Conservation (phyloP, 1,140 invertebrate species). For the Holotrichia oblita region DNA sequence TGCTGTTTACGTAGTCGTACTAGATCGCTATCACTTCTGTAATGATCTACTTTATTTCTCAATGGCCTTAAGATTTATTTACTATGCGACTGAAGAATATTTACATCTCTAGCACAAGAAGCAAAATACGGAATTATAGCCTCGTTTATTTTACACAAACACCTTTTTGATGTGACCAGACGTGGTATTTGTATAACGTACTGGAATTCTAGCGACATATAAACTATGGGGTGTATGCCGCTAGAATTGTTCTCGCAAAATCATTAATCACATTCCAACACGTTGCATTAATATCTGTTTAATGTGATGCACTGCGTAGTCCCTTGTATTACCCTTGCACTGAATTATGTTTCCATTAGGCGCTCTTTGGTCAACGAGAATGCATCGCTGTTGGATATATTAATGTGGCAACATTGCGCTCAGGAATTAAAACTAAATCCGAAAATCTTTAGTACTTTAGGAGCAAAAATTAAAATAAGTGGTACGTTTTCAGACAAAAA, state of each 20-base stretch:
- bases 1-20: not conserved
- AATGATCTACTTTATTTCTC: not conserved
- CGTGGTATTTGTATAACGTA: too few species aligned
- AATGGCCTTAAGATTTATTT: not conserved
- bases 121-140: too few species aligned
- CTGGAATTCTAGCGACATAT: too few species aligned
- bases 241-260: not conserved
- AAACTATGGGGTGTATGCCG: not conserved
- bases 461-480: too few species aligned
- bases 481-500: too few species aligned
- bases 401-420: too few species aligned
- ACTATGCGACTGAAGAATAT: not conserved
- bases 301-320: not conserved
- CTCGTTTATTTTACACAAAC: too few species aligned
- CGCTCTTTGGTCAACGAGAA: not conserved
- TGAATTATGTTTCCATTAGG: constrained; percentile 4
- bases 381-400: too few species aligned
- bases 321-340: not conserved
- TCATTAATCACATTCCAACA: not conserved
- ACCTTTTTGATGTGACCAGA: too few species aligned
- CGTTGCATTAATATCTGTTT: not conserved
- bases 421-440: too few species aligned
- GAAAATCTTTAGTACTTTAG: too few species aligned
- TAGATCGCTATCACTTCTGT: not conserved
- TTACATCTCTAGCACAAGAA: too few species aligned